Evolutionary conservation across 2,797 vertebrate genomes (phyloP), one percentile per base, ranked within the genome.

Genomic region (Phrynocephalus guinanensis): DNA sequence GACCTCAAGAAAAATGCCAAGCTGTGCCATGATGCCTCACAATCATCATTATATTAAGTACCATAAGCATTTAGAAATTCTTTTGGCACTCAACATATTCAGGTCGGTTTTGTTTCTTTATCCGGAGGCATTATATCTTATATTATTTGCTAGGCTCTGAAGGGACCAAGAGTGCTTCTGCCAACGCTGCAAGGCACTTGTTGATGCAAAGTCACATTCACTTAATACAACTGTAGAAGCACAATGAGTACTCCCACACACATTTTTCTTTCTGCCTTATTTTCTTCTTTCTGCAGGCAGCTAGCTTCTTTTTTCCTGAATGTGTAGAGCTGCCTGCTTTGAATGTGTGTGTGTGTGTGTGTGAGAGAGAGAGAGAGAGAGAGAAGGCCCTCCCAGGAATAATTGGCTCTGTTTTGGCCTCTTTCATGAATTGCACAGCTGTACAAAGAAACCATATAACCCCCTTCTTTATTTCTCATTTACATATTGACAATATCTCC

Each of bases 211-310:
- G 38, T 80, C 63, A 84, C 84, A 89, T 89, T 85, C 48, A 80
- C 60, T 88, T 15, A 28, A 15, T 16, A 71, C 71, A 71, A 79
- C 24, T 22, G n/a, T 30, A 79, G 73, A 78, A 63, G 0, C 0
- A 44, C 82, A 71, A 85, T 48, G 28, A 7, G 1, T 24, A 11
- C 30, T 77, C 44, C 0, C 30, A 6, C 13, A 22, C 81, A 8
- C 6, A 73, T 0, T 48, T 44, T 30, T 38, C 26, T 80, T 18
- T 76, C 1, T 0, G 16, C 30, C 30, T 79, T n/a, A n/a, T 76
- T 63, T 81, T 75, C 7, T 85, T n/a, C 67, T 91, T 75, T 48
- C 84, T 84, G 7, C 67, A 87, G 44, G 13, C 79, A 88, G 76
- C 3, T 24, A 72, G 66, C 70, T 33, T 90, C 77, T 88, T 24